Conservation (phyloP, 1,140 invertebrate species). For the Pseudobourletiella spinata region DNA sequence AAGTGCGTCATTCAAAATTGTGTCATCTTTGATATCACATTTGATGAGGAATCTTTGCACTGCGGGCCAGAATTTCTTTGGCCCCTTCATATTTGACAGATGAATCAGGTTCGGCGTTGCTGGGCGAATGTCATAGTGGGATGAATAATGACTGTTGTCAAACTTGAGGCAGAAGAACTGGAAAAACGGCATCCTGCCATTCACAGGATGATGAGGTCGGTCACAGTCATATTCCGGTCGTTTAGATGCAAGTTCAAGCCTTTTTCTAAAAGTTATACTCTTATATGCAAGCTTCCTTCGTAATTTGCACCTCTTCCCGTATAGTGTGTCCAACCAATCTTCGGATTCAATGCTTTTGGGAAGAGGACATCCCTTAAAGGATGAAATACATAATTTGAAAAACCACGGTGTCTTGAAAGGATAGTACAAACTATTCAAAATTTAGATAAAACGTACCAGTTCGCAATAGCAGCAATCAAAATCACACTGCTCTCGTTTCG, state of each 20-base stretch:
- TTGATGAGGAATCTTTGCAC: background rate
- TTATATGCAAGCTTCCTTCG: background rate
- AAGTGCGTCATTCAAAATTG: background rate
- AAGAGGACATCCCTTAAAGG: background rate
- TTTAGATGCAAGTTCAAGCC: background rate
- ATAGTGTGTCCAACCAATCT: background rate
- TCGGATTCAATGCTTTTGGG: background rate
- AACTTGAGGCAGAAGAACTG: background rate
- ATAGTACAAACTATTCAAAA: no score
- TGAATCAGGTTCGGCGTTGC: background rate
- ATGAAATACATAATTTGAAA: background rate
- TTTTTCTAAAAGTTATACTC: background rate
- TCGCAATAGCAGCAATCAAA: background rate
- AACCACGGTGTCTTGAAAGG: no score
- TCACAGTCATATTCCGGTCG: background rate
- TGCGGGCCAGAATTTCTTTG: background rate
- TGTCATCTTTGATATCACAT: background rate
- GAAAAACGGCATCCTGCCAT: background rate
- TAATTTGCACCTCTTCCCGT: background rate
- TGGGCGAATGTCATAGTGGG: background rate
- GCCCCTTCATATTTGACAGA: background rate
- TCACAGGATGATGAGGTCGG: background rate
- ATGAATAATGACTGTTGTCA: background rate
- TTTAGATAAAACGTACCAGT: no score
- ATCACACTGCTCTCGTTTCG: background rate